These are phyloP conservation scores for Nymphalis c-album DNA, from an alignment of 2,888 invertebrate genomes.

Conservation along the genomic window DNA sequence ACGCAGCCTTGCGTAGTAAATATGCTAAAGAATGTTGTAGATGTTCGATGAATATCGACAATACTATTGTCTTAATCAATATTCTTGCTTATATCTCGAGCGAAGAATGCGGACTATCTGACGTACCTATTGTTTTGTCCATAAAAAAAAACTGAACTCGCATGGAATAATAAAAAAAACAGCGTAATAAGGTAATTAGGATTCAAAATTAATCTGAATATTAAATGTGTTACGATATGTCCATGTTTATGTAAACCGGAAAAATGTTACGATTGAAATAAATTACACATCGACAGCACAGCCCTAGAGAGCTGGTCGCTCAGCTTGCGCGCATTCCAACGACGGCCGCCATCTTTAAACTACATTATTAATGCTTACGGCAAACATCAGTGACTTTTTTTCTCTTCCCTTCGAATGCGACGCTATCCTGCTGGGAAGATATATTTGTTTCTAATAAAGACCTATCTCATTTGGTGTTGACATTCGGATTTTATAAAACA, in stretches of 20 bases:
- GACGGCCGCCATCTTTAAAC: conserved; percentile 76
- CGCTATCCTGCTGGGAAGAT: conserved; percentile 54
- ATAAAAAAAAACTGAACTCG: neutral
- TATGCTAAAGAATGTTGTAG: conserved; percentile 38
- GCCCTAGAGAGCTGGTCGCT: conserved; percentile 56
- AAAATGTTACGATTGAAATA: conserved; percentile 21
- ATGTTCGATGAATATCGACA: conserved; percentile 36
- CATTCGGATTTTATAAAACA: conserved; percentile 16
- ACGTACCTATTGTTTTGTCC: conserved; percentile 19
- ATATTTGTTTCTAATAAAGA: conserved; percentile 75
- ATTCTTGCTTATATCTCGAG: conserved; percentile 28
- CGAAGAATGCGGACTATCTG: conserved; percentile 21
- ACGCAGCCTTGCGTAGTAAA: conserved; percentile 37
- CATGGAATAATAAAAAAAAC: neutral
- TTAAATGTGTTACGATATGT: neutral
- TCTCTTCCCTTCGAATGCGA: conserved; percentile 44
- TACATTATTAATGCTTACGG: conserved; percentile 78
- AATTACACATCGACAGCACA: conserved; percentile 38
- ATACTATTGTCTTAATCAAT: conserved; percentile 33
- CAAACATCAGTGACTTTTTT: conserved; percentile 63
- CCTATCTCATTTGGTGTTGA: conserved; percentile 52
- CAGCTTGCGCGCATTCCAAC: conserved; percentile 65
- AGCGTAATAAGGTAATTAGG: neutral
- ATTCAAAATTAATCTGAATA: neutral
- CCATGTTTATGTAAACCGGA: conserved; percentile 1